phyloP scores from a whole-genome alignment of 2,797 vertebrate species.

The Crocidura indochinensis region DNA sequence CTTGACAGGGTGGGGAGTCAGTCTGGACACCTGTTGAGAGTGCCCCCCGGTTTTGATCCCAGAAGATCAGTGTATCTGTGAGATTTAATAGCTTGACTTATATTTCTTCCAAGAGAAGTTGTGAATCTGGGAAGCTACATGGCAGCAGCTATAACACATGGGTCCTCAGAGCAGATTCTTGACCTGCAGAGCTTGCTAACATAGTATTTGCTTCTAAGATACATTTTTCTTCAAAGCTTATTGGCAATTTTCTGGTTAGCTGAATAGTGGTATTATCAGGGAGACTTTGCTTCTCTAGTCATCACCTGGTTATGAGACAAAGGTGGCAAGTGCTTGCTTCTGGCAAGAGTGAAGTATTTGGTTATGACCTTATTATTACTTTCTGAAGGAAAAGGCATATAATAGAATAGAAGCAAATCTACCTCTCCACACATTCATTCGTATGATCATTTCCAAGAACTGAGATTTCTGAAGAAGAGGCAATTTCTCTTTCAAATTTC shows the following conservation, averaged over 20 bases:
- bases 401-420: conserved; percentile 11
- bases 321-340: conserved; percentile 11
- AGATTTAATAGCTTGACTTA: too few relatives aligned
- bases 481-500: background rate
- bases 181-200: background rate
- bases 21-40: too few relatives aligned
- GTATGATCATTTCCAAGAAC: conserved; percentile 22
- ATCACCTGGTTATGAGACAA: background rate
- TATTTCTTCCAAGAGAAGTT: too few relatives aligned
- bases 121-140: too few relatives aligned
- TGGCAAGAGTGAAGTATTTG: background rate
- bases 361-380: background rate
- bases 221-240: background rate
- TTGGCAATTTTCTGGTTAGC: background rate
- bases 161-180: background rate
- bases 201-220: conserved; percentile 3
- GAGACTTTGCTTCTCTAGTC: background rate
- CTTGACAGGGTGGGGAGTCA: too few relatives aligned
- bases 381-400: conserved; percentile 13
- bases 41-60: too few relatives aligned
- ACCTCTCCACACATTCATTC: conserved; percentile 29
- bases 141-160: too few relatives aligned
- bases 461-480: conserved; percentile 6
- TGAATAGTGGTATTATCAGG: background rate
- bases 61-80: too few relatives aligned